These are phyloP conservation scores for Seriola aureovittata DNA, from an alignment of 2,113 vertebrate species.

Conservation along the genomic window DNA sequence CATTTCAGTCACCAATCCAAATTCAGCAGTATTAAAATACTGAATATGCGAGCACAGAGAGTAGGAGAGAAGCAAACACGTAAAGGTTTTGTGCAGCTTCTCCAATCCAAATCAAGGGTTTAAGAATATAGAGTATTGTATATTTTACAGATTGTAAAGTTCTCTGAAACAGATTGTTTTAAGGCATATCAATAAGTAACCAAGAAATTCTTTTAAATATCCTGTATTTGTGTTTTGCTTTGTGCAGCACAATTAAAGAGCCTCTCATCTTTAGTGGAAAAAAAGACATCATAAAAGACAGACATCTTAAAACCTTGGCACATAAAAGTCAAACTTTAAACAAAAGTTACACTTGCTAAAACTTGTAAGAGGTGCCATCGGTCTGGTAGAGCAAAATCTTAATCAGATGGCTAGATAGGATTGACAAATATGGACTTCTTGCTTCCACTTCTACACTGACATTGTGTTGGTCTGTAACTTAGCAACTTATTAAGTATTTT, in stretches of 20 bases:
- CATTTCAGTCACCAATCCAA: too few relatives aligned
- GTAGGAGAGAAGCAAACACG: too few relatives aligned
- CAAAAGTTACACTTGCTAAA: not conserved
- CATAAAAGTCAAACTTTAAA: not conserved
- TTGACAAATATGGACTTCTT: not conserved
- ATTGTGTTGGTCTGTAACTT: not conserved
- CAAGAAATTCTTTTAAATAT: not conserved
- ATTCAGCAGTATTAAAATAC: too few relatives aligned
- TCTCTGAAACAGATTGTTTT: not conserved
- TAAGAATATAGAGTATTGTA: not conserved
- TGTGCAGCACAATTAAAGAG: conserved; percentile 1
- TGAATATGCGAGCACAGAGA: too few relatives aligned
- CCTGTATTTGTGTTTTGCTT: not conserved
- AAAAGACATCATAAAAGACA: not conserved
- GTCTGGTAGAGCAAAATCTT: not conserved
- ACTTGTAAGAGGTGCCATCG: not conserved
- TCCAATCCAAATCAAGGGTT: not conserved
- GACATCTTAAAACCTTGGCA: too few relatives aligned
- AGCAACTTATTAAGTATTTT: not conserved
- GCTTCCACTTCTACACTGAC: not conserved
- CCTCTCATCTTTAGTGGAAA: not conserved
- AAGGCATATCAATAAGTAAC: not conserved
- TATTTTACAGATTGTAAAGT: conserved; percentile 3
- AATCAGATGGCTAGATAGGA: not conserved
- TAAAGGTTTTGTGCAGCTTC: not conserved